These are phyloP conservation scores for Chymomyza caudatula DNA, from an alignment of 2,888 invertebrate genomes.

Conservation along the genomic window DNA sequence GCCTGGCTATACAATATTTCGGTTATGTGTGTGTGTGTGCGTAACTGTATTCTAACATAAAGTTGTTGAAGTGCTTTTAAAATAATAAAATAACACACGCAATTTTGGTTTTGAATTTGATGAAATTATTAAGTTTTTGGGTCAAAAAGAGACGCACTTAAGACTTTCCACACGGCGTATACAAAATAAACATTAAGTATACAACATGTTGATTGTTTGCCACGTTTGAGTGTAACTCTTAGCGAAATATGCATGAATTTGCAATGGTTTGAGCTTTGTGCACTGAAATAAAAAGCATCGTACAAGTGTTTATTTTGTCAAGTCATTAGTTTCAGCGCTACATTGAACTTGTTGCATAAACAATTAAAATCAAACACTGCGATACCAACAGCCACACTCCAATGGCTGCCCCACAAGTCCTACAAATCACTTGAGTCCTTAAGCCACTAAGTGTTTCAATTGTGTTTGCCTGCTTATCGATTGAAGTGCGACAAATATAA, in stretches of 20 bases:
- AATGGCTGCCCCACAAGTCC: conserved; percentile 33
- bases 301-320: neutral
- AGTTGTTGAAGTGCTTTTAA: conserved; percentile 62
- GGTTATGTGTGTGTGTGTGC: conserved; percentile 32
- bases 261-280: too few species aligned
- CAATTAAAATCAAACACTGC: conserved; percentile 7
- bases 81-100: conserved; percentile 68
- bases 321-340: neutral
- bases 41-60: conserved; percentile 40
- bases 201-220: neutral
- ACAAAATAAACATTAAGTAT: conserved; percentile 23
- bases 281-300: too few species aligned
- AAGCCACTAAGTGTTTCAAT: conserved; percentile 1
- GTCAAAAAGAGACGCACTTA: conserved; percentile 15
- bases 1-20: neutral
- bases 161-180: conserved; percentile 16
- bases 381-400: too few species aligned
- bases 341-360: conserved; percentile 13
- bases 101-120: conserved; percentile 62
- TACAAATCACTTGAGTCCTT: conserved; percentile 38
- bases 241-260: too few species aligned
- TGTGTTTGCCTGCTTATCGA: conserved; percentile 25
- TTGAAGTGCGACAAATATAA: conserved; percentile 33
- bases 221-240: too few species aligned
- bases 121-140: conserved; percentile 58